Conservation (phyloP, 2,113 vertebrate species). For the Lipotes vexillifer region DNA sequence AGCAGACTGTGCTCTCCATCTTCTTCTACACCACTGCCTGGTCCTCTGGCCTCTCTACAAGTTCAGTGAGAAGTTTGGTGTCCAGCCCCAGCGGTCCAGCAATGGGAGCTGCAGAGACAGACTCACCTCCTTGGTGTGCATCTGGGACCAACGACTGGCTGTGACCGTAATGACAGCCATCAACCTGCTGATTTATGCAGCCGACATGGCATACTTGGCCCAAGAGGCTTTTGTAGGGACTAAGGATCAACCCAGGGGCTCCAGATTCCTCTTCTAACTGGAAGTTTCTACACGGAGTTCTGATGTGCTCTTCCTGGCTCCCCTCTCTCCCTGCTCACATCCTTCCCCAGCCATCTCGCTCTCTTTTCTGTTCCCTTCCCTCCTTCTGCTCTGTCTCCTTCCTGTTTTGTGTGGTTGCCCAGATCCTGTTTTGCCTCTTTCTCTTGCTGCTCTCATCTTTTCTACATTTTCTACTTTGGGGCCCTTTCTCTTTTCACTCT, state of each 20-base stretch:
- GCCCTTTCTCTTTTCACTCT: background rate
- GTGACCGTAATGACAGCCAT: background rate
- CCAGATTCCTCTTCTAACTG: background rate
- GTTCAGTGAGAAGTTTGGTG: rapidly evolving
- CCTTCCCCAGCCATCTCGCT: background rate
- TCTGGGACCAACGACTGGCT: background rate
- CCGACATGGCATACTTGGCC: background rate
- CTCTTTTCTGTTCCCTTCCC: background rate
- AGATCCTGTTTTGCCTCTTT: background rate
- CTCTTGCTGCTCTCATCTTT: background rate
- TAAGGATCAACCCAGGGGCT: background rate
- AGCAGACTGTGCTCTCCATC: rapidly evolving
- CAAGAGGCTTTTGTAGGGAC: slow-evolving; percentile 64
- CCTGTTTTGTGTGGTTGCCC: background rate
- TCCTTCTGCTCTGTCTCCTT: background rate
- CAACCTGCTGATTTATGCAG: background rate
- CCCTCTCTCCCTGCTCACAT: background rate
- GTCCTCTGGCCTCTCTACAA: background rate
- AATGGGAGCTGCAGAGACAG: background rate
- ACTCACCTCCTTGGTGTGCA: background rate
- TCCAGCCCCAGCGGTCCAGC: background rate
- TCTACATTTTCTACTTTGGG: background rate
- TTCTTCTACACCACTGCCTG: background rate
- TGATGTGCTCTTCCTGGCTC: background rate
- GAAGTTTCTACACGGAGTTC: background rate